A percentile compares a stretch with the other conserved stretches of the same genome.
Evolutionary conservation across 2,888 invertebrate species (phyloP).

Genomic region (Habrosyne pyritoides): DNA sequence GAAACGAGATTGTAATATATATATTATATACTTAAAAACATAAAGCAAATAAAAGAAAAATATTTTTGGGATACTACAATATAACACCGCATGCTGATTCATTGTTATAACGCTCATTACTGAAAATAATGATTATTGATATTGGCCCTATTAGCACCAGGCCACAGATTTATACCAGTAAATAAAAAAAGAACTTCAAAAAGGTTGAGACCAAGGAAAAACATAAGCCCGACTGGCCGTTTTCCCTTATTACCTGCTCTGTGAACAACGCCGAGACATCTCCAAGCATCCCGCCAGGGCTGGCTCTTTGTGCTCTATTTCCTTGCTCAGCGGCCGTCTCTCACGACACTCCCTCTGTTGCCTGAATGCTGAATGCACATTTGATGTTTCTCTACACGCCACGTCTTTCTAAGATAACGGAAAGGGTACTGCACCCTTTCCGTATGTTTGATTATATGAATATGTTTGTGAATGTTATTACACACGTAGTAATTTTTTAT

Average conservation of each 20-base stretch:
- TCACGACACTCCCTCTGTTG: slow-evolving; percentile 44
- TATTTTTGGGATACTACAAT: no score
- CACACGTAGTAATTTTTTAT: background rate
- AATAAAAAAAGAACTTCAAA: no score
- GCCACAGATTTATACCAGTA: no score
- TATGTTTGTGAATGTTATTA: background rate
- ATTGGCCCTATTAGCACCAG: no score
- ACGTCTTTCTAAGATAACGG: slow-evolving; percentile 34
- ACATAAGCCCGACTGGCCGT: slow-evolving; percentile 1
- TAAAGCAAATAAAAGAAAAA: no score
- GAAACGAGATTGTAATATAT: no score
- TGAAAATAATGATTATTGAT: no score
- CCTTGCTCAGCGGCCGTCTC: slow-evolving; percentile 49
- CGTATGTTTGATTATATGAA: slow-evolving; percentile 12
- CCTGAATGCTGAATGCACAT: slow-evolving; percentile 57
- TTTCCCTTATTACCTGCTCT: slow-evolving; percentile 25
- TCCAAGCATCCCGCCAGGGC: slow-evolving; percentile 46
- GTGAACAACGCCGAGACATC: slow-evolving; percentile 45
- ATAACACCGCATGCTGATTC: no score
- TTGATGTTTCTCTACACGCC: slow-evolving; percentile 44
- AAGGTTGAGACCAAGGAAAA: no score
- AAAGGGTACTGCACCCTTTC: slow-evolving; percentile 31
- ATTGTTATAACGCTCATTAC: no score
- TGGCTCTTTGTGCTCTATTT: slow-evolving; percentile 58
- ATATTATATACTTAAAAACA: no score